Base-by-base conservation (phyloP, 1,140 invertebrate species). In the Bombus superbus region DNA sequence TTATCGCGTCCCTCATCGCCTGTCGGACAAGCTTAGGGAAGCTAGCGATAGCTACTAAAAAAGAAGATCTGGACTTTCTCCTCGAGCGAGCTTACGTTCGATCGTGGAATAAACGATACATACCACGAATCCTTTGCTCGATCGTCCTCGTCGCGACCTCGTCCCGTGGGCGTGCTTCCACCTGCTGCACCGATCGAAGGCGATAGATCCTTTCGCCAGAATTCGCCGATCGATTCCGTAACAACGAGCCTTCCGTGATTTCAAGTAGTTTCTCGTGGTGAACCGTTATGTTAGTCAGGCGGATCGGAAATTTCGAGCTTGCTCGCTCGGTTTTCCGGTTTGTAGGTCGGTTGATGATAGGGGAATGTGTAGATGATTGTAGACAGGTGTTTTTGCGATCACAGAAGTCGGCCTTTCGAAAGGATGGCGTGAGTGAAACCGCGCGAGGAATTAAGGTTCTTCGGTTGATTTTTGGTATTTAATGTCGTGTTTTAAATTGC, bases 71-170 rank as follows among this genome's bases (percentile, higher is more conserved):
- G 38, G 18, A 75, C 81, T 83, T 82, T 86, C 81, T 76, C 86
- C 71, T 71, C 44, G 57, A n/a, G 40, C 62, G 53, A 59, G n/a
- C 66, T 75, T 35, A 64, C 15, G 40, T 32, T 32, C 8, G 66
- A 38, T 38, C 64, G 64, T 35, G 32, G 62, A n/a, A 82, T 13
- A 8, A 32, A 40, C 22, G 78, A 68, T 77, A 72, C 10, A 9
- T 73, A 40, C 74, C 40, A 44, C 40, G 64, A 88, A 64, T 88
- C 81, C 80, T 88, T 87, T 84, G 25, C 73, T 13, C 75, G 87
- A 80, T 84, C 87, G 88, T 88, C 87, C 88, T 89, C 88, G 68
- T 76, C 53, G 80, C 88, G 88, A 89, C 88, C 88, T 89, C 88
- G 84, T 83, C 87, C 64, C 87, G 87, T 89, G 72, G 79, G 79